These are phyloP conservation scores for Charadrius vociferus DNA, from an alignment of 2,113 vertebrate species.

Conservation along the genomic window DNA sequence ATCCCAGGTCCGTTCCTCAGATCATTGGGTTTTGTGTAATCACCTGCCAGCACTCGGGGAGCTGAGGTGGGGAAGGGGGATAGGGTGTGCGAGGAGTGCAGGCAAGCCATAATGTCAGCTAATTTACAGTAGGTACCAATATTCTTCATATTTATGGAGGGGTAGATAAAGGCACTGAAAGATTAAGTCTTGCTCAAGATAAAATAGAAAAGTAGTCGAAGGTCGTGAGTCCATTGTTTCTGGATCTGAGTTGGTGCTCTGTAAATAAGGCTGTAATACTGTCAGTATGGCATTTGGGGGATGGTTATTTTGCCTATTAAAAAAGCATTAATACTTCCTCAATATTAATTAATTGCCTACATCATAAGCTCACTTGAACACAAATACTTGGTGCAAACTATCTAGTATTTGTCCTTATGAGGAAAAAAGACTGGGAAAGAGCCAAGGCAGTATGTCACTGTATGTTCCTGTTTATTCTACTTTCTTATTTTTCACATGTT, in stretches of 20 bases:
- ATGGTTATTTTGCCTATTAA: neutral
- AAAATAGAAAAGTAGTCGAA: neutral
- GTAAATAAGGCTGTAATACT: neutral
- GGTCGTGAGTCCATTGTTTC: neutral
- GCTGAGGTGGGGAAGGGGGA: neutral
- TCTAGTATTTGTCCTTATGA: slow-evolving; percentile 10
- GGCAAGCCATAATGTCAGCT: neutral
- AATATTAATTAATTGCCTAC: neutral
- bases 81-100: neutral
- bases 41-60: too few species aligned
- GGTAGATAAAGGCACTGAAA: neutral
- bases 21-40: neutral
- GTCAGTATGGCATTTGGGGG: neutral
- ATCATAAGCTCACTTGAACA: neutral
- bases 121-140: neutral
- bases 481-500: slow-evolving; percentile 58
- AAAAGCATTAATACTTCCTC: neutral
- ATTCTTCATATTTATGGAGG: neutral
- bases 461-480: slow-evolving; percentile 63
- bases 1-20: neutral
- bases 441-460: slow-evolving; percentile 39
- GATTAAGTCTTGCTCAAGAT: neutral
- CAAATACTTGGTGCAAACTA: neutral
- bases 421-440: neutral
- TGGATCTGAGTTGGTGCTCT: neutral